Conservation (phyloP, 2,888 invertebrate species). For the Drosophila atroscutellata region DNA sequence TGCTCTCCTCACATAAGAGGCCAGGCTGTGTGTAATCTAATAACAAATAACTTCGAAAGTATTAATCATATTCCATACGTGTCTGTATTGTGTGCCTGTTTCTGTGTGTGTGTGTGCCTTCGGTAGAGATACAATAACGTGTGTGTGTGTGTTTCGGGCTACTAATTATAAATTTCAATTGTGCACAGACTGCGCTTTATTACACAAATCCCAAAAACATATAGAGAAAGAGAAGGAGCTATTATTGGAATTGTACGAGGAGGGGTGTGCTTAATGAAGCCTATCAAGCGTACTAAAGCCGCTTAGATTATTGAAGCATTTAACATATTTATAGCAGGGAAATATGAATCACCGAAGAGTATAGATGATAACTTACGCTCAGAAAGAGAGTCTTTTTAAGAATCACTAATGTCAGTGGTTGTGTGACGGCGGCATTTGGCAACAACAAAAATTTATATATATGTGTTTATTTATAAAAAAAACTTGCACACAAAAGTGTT, state of each 20-base stretch:
- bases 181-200: conserved; percentile 74
- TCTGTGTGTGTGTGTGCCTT: conserved; percentile 1
- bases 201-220: conserved; percentile 46
- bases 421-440: conserved; percentile 29
- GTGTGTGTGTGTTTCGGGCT: conserved; percentile 39
- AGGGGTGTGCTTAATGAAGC: conserved; percentile 46
- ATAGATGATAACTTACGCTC: conserved; percentile 42
- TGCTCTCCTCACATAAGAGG: conserved; percentile 14
- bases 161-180: conserved; percentile 81
- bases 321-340: conserved; percentile 20
- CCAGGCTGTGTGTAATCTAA: conserved; percentile 68
- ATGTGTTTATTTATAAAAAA: not conserved
- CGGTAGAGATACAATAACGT: conserved; percentile 3
- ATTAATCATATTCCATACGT: conserved; percentile 74
- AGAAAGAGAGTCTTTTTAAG: not conserved
- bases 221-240: conserved; percentile 4
- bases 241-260: conserved; percentile 7
- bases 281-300: conserved; percentile 71
- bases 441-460: not conserved
- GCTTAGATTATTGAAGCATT: conserved; percentile 68
- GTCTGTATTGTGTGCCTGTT: conserved; percentile 19
- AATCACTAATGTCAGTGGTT: conserved; percentile 4
- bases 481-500: conserved; percentile 8
- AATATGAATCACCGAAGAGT: conserved; percentile 61
- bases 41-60: conserved; percentile 81